Evolutionary conservation across 2,113 vertebrate species (phyloP).

Genomic region (Ceratotherium simum): DNA sequence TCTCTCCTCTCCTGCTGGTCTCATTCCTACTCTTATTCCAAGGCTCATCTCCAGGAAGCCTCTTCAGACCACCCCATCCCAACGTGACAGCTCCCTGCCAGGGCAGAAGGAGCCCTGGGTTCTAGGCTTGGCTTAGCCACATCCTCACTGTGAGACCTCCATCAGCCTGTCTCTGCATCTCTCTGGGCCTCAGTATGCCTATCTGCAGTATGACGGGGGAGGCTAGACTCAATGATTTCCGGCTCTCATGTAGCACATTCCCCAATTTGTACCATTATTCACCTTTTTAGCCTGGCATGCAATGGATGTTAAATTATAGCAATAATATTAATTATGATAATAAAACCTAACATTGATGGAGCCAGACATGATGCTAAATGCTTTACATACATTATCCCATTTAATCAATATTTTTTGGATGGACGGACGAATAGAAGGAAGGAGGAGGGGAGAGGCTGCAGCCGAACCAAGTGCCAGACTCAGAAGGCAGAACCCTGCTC

Average conservation of each 20-base stretch:
- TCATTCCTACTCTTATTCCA: neutral
- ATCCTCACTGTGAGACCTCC: neutral
- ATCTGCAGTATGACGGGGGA: neutral
- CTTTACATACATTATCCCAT: neutral
- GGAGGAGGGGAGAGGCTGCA: neutral
- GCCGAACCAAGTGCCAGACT: neutral
- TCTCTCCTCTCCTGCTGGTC: neutral
- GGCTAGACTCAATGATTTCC: neutral
- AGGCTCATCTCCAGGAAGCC: neutral
- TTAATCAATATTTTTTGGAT: neutral
- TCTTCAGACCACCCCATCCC: neutral
- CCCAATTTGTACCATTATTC: neutral
- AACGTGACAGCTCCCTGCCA: rapidly evolving
- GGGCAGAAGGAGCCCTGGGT: neutral
- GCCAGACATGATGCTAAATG: neutral
- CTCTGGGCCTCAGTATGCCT: neutral
- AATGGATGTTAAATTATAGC: neutral
- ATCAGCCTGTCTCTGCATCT: too few species aligned
- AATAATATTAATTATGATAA: neutral
- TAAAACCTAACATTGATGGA: neutral
- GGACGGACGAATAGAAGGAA: too few species aligned
- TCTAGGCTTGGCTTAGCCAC: neutral
- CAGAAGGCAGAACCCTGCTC: neutral
- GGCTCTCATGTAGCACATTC: rapidly evolving
- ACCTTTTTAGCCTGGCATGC: neutral